Evolutionary conservation across 2,113 vertebrate species (phyloP).

Genomic region (Gulo gulo): DNA sequence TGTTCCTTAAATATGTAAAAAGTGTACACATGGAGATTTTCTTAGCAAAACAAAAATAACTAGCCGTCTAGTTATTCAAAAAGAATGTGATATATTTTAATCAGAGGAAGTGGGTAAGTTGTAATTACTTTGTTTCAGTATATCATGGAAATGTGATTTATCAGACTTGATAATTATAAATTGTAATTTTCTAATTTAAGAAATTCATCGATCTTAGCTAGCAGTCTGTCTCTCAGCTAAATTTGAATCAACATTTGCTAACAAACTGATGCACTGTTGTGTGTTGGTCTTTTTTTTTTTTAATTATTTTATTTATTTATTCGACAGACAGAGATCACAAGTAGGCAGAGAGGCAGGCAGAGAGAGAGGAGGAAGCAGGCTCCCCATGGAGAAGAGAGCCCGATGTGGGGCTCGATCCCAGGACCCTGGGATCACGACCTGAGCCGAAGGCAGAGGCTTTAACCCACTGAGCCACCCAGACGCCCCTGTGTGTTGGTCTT

Average conservation of each 20-base stretch:
- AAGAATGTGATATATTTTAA: neutral
- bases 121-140: neutral
- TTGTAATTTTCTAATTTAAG: neutral
- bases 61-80: neutral
- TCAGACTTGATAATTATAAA: neutral
- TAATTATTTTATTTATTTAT: too few species aligned
- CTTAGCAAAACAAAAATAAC: neutral
- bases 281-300: neutral
- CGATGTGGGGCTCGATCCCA: too few species aligned
- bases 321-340: too few species aligned
- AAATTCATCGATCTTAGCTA: neutral
- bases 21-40: fast-evolving
- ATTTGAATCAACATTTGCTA: neutral
- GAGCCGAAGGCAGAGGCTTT: too few species aligned
- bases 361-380: too few species aligned
- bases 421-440: too few species aligned
- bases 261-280: neutral
- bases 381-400: too few species aligned
- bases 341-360: too few species aligned
- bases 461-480: too few species aligned
- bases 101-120: neutral
- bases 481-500: neutral
- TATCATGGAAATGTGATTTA: neutral
- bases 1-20: neutral
- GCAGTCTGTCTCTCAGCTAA: neutral